Evolutionary conservation across 2,113 vertebrate genomes (phyloP).

Genomic region (Aplodontia rufa): DNA sequence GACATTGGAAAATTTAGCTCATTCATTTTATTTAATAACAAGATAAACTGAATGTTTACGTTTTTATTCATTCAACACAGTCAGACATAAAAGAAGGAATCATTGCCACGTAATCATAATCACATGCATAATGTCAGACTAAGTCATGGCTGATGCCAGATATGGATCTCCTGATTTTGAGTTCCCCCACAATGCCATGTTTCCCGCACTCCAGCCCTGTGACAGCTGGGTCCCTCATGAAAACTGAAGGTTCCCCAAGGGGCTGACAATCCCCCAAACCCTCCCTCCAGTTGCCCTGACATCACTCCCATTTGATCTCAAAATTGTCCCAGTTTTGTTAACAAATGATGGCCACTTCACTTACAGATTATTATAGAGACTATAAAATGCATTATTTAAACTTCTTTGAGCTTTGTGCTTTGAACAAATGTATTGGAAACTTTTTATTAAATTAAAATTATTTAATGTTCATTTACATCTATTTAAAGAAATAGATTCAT

Average conservation of each 20-base stretch:
- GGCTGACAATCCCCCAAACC: too few species aligned
- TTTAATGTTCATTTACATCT: neutral
- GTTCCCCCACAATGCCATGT: too few species aligned
- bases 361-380: neutral
- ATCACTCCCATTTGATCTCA: neutral
- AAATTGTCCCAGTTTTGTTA: neutral
- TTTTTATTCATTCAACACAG: too few species aligned
- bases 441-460: neutral
- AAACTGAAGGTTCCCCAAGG: too few species aligned
- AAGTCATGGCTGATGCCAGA: too few species aligned
- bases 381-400: neutral
- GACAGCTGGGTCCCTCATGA: too few species aligned
- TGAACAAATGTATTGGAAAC: neutral
- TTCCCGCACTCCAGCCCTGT: too few species aligned
- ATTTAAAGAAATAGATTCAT: neutral
- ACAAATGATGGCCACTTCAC: neutral
- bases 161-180: too few species aligned
- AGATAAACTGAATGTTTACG: neutral
- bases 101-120: too few species aligned
- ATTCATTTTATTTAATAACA: neutral
- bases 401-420: neutral
- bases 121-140: too few species aligned
- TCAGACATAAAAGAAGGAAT: too few species aligned
- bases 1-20: neutral
- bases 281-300: too few species aligned